Evolutionary conservation across 2,888 invertebrate species (phyloP), one percentile per base, ranked within the genome.

Genomic region (Laspeyria flexula): DNA sequence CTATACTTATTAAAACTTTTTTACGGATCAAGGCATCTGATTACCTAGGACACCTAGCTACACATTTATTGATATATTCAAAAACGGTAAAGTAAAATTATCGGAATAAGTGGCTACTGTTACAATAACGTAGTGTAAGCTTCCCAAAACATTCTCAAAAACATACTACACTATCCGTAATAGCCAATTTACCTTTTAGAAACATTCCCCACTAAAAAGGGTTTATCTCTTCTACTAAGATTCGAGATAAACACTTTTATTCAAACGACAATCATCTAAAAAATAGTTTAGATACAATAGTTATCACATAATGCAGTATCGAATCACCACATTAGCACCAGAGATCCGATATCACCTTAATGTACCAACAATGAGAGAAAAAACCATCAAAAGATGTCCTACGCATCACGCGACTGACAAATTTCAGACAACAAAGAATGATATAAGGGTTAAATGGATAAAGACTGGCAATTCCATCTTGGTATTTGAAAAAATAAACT

Each of bases 331-430:
- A 79, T 82, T 79, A 82, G 78, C 82, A 79, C 75, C 68, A 53
- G 46, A 59, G 73, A 79, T 78, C 81, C 74, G 79, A 80, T 82
- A 85, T 81, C 84, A 79, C 75, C 80, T 73, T 85, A 85, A 84
- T 83, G 83, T 78, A 78, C 77, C 81, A 80, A 79, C 74, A 71
- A 69, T 69, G 59, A 57, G 57, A 62, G 60, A 70, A 69, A 69
- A 72, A 73, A 70, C 72, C 65, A 60, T 71, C 65, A 67, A 75
- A 71, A 68, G 63, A 74, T 73, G 75, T 77, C 79, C 81, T 81
- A 82, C 82, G 81, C 86, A 83, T 83, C 82, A 80, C 81, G 74
- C 83, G 85, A 87, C 90, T 90, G 91, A 91, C 91, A 90, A 91
- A 90, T 90, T 90, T 86, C 70, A 69, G 75, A 85, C 85, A 88